Conservation (phyloP, 2,797 vertebrate genomes). For the Pachyuromys duprasi region DNA sequence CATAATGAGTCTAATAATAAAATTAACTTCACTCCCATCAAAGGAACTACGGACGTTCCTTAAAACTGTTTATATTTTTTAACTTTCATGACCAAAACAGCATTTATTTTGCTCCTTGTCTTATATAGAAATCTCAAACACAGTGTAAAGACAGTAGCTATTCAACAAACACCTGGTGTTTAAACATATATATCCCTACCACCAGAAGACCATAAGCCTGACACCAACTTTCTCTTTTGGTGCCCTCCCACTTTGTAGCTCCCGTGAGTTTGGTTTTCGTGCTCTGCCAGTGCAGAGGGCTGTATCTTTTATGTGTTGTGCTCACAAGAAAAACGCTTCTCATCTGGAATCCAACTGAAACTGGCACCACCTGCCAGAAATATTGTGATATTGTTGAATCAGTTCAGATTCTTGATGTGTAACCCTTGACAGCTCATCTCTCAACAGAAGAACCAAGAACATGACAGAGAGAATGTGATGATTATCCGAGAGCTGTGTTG, state of each 20-base stretch:
- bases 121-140: not conserved
- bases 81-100: not conserved
- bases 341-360: not conserved
- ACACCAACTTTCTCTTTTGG: not conserved
- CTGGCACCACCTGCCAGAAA: not conserved
- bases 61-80: not conserved
- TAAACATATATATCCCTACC: not conserved
- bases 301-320: not conserved
- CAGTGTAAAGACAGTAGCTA: not conserved
- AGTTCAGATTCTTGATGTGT: not conserved
- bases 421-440: not conserved
- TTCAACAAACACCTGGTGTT: not conserved
- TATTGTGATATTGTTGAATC: not conserved
- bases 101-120: not conserved
- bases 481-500: not conserved
- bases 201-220: not conserved
- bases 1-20: conserved; percentile 25
- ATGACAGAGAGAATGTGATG: not conserved
- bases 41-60: conserved; percentile 25
- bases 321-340: conserved; percentile 2
- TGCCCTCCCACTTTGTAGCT: not conserved
- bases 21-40: conserved; percentile 19
- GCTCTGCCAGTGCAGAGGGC: not conserved
- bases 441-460: not conserved
- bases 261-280: not conserved